phyloP scores from a whole-genome alignment of 1,140 invertebrate species.

The Drosophila lowei region DNA sequence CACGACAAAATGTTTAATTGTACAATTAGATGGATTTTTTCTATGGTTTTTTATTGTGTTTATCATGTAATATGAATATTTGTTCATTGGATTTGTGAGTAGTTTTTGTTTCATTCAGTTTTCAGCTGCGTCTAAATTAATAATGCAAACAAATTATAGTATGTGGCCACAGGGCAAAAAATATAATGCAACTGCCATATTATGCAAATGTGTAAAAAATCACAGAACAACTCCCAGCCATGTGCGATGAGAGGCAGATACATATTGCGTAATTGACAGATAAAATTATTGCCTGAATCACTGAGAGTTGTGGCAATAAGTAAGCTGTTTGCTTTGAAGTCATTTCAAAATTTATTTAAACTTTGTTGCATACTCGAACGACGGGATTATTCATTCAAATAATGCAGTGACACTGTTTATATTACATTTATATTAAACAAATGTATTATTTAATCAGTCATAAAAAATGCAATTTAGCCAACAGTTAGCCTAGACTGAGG shows the following conservation, averaged over 20 bases:
- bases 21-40: slow-evolving; percentile 64
- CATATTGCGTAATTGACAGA: slow-evolving; percentile 6
- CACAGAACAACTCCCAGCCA: slow-evolving; percentile 11
- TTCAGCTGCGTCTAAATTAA: slow-evolving; percentile 64
- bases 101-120: slow-evolving; percentile 6
- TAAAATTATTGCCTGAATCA: slow-evolving; percentile 20
- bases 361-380: too few relatives aligned
- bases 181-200: slow-evolving; percentile 33
- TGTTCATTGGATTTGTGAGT: slow-evolving; percentile 53
- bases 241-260: slow-evolving; percentile 17
- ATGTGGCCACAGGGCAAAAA: slow-evolving; percentile 42
- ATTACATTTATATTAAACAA: too few relatives aligned
- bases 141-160: slow-evolving; percentile 75
- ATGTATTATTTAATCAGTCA: too few relatives aligned
- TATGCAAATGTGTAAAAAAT: slow-evolving; percentile 18
- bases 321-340: slow-evolving; percentile 5
- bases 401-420: too few relatives aligned
- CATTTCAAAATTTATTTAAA: too few relatives aligned
- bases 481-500: too few relatives aligned
- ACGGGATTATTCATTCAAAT: too few relatives aligned
- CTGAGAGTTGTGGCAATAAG: neutral
- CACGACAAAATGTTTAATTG: slow-evolving; percentile 73
- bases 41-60: slow-evolving; percentile 9
- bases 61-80: slow-evolving; percentile 51
- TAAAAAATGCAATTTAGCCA: too few relatives aligned